Base-by-base conservation (phyloP, 2,888 invertebrate genomes). In the Eutolmus rufibarbis region DNA sequence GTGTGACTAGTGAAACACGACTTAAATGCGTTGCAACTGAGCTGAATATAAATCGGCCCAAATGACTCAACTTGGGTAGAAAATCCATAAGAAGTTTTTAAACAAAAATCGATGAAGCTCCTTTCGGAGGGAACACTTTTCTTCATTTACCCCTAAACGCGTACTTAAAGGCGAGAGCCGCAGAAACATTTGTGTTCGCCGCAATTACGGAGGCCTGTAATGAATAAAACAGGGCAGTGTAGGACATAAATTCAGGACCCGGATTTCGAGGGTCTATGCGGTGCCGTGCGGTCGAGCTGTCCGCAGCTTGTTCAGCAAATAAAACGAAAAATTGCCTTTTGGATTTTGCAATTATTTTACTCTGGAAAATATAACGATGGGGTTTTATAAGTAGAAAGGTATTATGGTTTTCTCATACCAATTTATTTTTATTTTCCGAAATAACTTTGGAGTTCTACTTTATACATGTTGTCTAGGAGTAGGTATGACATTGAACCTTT, bases 1-100 rank as follows among this genome's bases (percentile, higher is more conserved):
- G 51, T 31, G 40, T 46, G 23, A 51, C 23, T 43, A 28, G 40
- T 51, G 51, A 5, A 46, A 56, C 16, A 46, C 79, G 51, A 46
- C 79, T 79, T 79, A 79, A 79, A 79, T 79, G 79, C 79, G 31
- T 12, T 46, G 28, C 51, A 79, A 51, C 79, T 79, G 79, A 79
- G 79, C 31, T 79, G 79, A 79, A 79, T 79, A 79, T 79, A 79
- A 79, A 79, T 79, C 28, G 79, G 31, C 14, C 51, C 51, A 31
- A 79, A 79, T 28, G 79, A 79, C 51, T 51, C 23, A 46, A 51
- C 14, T 79, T 66, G 28, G 79, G 46, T 1, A 46, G 43, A 43
- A 79, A 79, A 79, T 79, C 79, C 51, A 79, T 51, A 76, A 51
- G 46, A 34, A 79, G 23, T 78, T 79, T 46, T 79, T 46, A 51